Evolutionary conservation across 2,888 invertebrate species (phyloP), one percentile per base, ranked within the genome.

Genomic region (Dioctria rufipes): DNA sequence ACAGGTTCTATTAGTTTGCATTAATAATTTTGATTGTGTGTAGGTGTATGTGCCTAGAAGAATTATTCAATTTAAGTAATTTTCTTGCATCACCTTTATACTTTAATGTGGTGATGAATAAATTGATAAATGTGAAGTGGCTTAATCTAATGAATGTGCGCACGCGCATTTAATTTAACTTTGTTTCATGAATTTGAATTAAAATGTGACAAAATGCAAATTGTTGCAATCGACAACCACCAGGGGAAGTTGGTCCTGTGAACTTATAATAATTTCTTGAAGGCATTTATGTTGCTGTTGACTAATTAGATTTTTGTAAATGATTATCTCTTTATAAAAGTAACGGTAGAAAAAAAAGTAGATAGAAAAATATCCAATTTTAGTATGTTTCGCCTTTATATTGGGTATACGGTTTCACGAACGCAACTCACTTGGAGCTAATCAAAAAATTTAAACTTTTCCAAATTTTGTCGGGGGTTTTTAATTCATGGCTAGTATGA

Each of bases 1-100:
- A n/a, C 54, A 54, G 54, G 11, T 54, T 54, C 54, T 54, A 11
- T 5, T 11, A 8, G 11, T 11, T 11, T 11, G 73, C 58, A 73
- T 58, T 54, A 73, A 73, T 73, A 25, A 25, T 25, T 25, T 25
- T 25, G 1, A 25, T 25, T 25, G 25, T 25, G 25, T 25, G 25
- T 25, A 25, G 25, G 25, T 25, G 25, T 25, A 25, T 25, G 2
- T 25, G 25, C 25, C 58, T 73, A 40, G 58, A 58, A 58, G 42
- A 60, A 60, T 40, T 58, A 73, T 73, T 60, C 40, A 73, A 58
- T 73, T 73, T 40, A 39, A 73, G 60, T 42, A 73, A 73, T 73
- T 51, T 69, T 69, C 73, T 73, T 73, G 60, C 73, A 42, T 73
- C 73, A 73, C 40, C 43, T 25, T 9, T 3, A 51, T 73, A 73